Evolutionary conservation across 2,888 invertebrate species (phyloP), one percentile per base, ranked within the genome.

Genomic region (Odiellus spinosus): DNA sequence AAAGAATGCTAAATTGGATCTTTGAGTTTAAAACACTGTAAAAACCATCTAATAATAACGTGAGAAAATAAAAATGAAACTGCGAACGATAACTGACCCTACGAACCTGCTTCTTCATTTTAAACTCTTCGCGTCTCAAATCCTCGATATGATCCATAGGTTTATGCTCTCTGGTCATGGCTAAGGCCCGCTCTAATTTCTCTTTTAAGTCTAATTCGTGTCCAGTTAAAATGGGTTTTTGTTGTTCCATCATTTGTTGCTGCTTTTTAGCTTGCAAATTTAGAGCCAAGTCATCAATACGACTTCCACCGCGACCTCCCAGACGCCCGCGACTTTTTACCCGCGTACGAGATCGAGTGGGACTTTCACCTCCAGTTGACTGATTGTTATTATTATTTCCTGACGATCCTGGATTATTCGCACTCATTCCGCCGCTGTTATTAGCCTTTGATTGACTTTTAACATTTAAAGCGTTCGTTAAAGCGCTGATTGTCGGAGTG

Each of bases 271-370:
- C 51, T 47, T 59, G 59, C 19, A 59, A 49, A 52, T 59, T 59
- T 17, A 59, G 45, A 17, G 59, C 58, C 32, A 59, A 46, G 26
- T 56, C 58, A 52, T 59, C 59, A 39, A 58, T 58, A 14, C 57
- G 49, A 38, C 52, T 53, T 17, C 57, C 55, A 35, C 49, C 53
- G 33, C 42, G 46, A 32, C 49, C 53, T 32, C 49, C 46, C 15
- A 47, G 36, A 15, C 47, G 49, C 8, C 46, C 50, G 11, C 46
- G 41, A 15, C 41, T 15, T 8, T 21, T 39, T 14, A 35, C 36
- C 14, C 42, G 42, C 14, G 41, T 32, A 12, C 39, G 42, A 46
- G 34, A 39, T 39, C 26, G 32, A 11, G 17, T 33, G 3, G 10
- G 26, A 8, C 26, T 26, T 26, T 26, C 26, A 8, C 26, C n/a